Base-by-base conservation (phyloP, 92 coral and sea anemone species). In the Paramuricea clavata region DNA sequence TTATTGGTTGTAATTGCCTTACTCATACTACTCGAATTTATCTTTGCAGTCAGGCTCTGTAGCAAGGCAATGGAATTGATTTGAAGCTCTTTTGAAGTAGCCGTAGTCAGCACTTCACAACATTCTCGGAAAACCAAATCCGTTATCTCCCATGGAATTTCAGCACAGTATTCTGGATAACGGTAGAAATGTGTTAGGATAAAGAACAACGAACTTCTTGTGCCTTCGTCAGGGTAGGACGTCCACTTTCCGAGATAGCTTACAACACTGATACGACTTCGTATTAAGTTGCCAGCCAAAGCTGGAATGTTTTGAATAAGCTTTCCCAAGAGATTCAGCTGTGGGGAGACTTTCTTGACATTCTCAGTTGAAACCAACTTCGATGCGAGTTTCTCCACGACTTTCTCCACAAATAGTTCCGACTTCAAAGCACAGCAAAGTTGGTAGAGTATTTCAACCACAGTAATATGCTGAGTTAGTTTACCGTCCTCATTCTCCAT, bases 21-120 rank as follows among this genome's bases (percentile, higher is more conserved):
- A 62, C 62, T 35, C n/a, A 65, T 10, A 44, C 34, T 35, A 3
- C 84, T 44, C 23, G 84, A 65, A 39, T 79, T 92, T 78, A 79
- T 75, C 27, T 82, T 65, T 30, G 25, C 13, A 6, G 93, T 65
- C 39, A 85, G 42, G 54, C 83, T 41, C 76, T 79, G 92, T 21
- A 97, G 82, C 23, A 94, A 82, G 8, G 95, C 94, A 57, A 94
- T 85, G 10, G 99, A 89, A 74, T 94, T 97, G 34, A 73, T 57
- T 56, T 86, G 92, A 12, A 91, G 83, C 26, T 92, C 95, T 1
- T 49, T 78, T 35, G 61, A 70, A 5, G 91, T 92, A 1, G 94
- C 88, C 50, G 92, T 81, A n/a, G 86, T 74, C 12, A 92, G 71
- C 9, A 85, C 91, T 42, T 92, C 93, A 41, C 99, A 97, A 33